Evolutionary conservation across 2,888 invertebrate genomes (phyloP).

Genomic region (Lapara coniferarum): DNA sequence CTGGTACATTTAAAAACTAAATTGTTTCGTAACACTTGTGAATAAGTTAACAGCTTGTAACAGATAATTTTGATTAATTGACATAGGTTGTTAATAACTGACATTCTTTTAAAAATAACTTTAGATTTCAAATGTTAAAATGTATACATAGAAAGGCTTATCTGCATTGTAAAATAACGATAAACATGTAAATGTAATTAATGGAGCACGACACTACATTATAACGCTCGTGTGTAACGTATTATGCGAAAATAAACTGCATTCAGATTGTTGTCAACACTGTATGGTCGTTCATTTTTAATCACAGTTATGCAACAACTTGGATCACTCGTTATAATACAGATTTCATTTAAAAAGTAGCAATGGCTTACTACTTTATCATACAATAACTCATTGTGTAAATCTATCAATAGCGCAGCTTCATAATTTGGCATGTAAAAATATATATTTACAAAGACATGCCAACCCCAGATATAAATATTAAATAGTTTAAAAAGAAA

Average conservation of each 20-base stretch:
- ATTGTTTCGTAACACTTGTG: background rate
- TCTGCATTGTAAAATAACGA: constrained; percentile 31
- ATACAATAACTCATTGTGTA: no score
- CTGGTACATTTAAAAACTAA: no score
- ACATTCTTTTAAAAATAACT: background rate
- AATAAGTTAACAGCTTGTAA: background rate
- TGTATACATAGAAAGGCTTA: constrained; percentile 35
- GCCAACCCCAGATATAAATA: no score
- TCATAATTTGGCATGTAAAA: no score
- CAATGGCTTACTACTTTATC: no score
- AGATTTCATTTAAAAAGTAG: no score
- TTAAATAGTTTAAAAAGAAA: no score
- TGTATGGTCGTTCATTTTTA: no score
- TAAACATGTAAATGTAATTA: constrained; percentile 33
- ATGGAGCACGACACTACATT: constrained; percentile 33
- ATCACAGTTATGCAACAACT: no score
- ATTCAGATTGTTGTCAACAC: background rate
- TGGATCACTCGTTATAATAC: no score
- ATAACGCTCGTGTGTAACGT: constrained; percentile 29
- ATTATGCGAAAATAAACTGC: background rate
- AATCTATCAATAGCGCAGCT: no score
- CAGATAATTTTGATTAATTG: background rate
- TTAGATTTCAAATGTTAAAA: constrained; percentile 15
- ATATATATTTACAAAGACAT: no score
- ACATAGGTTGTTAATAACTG: background rate